A percentile compares a stretch with the other conserved stretches of the same genome.
These are phyloP conservation scores for Toxonevra muliebris DNA, from an alignment of 2,888 invertebrate species.

Conservation along the genomic window DNA sequence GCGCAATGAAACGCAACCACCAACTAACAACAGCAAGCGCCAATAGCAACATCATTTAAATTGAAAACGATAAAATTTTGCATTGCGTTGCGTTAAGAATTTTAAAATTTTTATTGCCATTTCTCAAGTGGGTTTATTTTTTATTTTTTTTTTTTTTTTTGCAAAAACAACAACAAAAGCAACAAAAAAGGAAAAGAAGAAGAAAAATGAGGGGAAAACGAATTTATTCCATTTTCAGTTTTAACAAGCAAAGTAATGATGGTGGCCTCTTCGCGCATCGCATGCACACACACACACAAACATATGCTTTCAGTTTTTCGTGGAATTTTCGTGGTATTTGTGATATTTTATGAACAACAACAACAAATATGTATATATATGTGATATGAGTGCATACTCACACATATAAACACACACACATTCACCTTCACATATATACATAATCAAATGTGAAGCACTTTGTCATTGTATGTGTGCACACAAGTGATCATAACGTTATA, in stretches of 20 bases:
- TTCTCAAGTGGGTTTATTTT: constrained; percentile 1
- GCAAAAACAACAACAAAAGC: neutral
- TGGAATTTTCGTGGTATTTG: neutral
- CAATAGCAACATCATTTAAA: constrained; percentile 1
- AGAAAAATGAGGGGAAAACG: neutral
- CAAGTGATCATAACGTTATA: too few relatives aligned
- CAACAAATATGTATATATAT: too few relatives aligned
- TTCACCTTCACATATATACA: neutral
- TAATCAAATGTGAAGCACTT: too few relatives aligned
- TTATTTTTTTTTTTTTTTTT: neutral
- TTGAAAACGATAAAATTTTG: constrained; percentile 6
- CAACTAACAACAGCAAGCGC: too few relatives aligned
- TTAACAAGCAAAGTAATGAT: neutral
- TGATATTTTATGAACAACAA: neutral
- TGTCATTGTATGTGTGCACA: too few relatives aligned
- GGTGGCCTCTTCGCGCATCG: neutral
- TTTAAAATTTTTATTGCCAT: constrained; percentile 1
- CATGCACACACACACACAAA: neutral
- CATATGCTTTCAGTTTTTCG: neutral
- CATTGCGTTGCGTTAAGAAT: neutral
- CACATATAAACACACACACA: neutral
- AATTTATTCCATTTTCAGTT: neutral
- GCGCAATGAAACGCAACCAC: too few relatives aligned
- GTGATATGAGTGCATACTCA: neutral
- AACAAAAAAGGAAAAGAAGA: neutral